Base-by-base conservation (phyloP, 2,113 vertebrate species). In the Pterophyllum scalare region DNA sequence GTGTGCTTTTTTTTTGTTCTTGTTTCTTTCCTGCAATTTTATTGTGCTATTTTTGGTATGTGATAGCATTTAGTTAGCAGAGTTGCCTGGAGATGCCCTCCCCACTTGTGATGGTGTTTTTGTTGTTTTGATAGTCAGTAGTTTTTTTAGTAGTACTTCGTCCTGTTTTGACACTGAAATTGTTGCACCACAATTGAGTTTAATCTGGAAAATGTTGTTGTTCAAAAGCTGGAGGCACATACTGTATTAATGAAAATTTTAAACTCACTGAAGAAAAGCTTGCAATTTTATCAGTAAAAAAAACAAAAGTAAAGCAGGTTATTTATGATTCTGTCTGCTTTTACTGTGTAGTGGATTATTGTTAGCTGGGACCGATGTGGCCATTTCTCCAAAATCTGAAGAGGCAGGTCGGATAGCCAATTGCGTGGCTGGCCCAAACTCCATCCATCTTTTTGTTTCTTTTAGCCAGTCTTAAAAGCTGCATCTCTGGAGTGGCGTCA, bases 381-480 rank as follows among this genome's bases (percentile, higher is more conserved):
- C 15, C 15, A 1, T 49, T 14, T 72, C 26, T 54, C 67, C 28
- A 72, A 72, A 54, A 54, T 72, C 49, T 52, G 20, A 70, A 70
- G 24, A 20, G 43, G 28, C 26, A 67, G 10, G 64, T 28, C 0
- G 1, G 9, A 19, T 49, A 24, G 40, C 15, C 22, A 7, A 19
- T 3, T 49, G 14, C 3, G 17, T 28, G 40, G 1, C 46, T 28
- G 43, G 43, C 20, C 17, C 43, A 31, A 20, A 72, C 17, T 72
- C 31, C 67, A 72, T 72, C 43, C 17, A 72, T 72, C 67, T 33
- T 54, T 72, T 54, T 72, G 11, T 72, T 52, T 72, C 19, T 72
- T 54, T 31, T 54, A 11, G 31, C 19, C 67, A 72, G 65, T 52
- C 12, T 70, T 10, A 72, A n/a, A 72, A 31, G 6, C 46, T n/a